Conservation (phyloP, 2,113 vertebrate genomes). For the Neomonachus schauinslandi region DNA sequence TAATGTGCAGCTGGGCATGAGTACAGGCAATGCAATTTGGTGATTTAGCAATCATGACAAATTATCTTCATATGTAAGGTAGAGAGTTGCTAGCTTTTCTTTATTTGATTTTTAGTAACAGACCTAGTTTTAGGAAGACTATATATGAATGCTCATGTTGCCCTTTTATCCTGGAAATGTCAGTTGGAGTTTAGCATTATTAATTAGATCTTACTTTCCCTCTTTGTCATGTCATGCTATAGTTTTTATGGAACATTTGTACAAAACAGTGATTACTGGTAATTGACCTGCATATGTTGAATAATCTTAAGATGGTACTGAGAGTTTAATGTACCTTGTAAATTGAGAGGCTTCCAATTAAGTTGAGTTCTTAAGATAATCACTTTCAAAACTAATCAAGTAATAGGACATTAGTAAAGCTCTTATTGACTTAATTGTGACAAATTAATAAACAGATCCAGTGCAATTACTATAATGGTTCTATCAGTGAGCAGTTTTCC, state of each 20-base stretch:
- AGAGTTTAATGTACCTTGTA: constrained; percentile 86
- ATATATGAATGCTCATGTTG: constrained; percentile 38
- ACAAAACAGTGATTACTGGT: constrained; percentile 83
- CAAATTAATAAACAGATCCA: constrained; percentile 85
- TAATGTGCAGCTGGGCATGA: constrained; percentile 84
- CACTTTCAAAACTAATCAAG: constrained; percentile 85
- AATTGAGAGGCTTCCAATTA: constrained; percentile 87
- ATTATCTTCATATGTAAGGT: constrained; percentile 79
- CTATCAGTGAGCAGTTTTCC: constrained; percentile 77
- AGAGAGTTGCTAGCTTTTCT: constrained; percentile 58
- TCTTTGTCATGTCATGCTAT: constrained; percentile 71
- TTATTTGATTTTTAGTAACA: constrained; percentile 61
- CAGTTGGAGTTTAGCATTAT: constrained; percentile 48
- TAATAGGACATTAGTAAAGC: constrained; percentile 82
- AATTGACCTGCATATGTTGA: constrained; percentile 86
- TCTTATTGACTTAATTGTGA: constrained; percentile 85
- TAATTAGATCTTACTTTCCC: constrained; percentile 66
- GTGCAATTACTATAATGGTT: constrained; percentile 80
- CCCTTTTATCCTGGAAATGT: constrained; percentile 59
- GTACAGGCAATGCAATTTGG: constrained; percentile 73
- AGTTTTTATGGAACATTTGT: constrained; percentile 81
- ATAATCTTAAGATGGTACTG: constrained; percentile 80
- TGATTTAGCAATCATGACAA: constrained; percentile 81
- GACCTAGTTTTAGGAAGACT: constrained; percentile 61
- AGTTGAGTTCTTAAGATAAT: constrained; percentile 84